Conservation (phyloP, 2,888 invertebrate genomes). For the Agrypnus murinus region DNA sequence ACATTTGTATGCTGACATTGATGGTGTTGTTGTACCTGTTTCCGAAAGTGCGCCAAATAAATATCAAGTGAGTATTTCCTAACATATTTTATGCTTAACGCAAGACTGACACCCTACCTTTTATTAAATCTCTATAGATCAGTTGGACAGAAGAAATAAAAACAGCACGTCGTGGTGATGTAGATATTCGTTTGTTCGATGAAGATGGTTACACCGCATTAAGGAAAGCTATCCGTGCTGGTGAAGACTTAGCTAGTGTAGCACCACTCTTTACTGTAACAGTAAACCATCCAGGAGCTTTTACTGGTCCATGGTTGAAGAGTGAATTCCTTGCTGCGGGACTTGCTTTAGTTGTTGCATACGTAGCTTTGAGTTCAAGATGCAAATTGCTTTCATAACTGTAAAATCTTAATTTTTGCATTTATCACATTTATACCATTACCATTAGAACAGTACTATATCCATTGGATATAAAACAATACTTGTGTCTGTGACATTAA, state of each 20-base stretch:
- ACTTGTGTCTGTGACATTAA: too few relatives aligned
- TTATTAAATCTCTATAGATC: slow-evolving; percentile 74
- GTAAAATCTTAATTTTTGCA: background rate
- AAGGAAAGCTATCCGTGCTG: slow-evolving; percentile 85
- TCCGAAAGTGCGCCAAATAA: slow-evolving; percentile 85
- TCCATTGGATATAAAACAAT: too few relatives aligned
- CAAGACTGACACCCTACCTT: slow-evolving; percentile 32
- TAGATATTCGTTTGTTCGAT: slow-evolving; percentile 87
- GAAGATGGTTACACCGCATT: slow-evolving; percentile 94
- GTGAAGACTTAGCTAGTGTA: slow-evolving; percentile 80
- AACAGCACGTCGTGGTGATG: slow-evolving; percentile 86
- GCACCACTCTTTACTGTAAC: slow-evolving; percentile 82
- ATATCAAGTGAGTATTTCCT: slow-evolving; percentile 83
- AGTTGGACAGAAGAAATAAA: slow-evolving; percentile 95
- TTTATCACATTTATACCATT: too few relatives aligned
- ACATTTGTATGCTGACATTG: slow-evolving; percentile 91
- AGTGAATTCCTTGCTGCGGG: slow-evolving; percentile 92
- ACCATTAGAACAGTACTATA: too few relatives aligned
- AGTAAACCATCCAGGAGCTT: slow-evolving; percentile 85
- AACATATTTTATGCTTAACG: slow-evolving; percentile 30
- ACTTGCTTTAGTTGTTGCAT: slow-evolving; percentile 85
- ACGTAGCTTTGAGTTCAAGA: slow-evolving; percentile 90
- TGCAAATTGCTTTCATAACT: slow-evolving; percentile 83
- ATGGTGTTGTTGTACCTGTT: slow-evolving; percentile 89
- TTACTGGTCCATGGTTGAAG: slow-evolving; percentile 94